phyloP scores from a whole-genome alignment of 2,797 vertebrate species.

The Sebastiscus tertius region DNA sequence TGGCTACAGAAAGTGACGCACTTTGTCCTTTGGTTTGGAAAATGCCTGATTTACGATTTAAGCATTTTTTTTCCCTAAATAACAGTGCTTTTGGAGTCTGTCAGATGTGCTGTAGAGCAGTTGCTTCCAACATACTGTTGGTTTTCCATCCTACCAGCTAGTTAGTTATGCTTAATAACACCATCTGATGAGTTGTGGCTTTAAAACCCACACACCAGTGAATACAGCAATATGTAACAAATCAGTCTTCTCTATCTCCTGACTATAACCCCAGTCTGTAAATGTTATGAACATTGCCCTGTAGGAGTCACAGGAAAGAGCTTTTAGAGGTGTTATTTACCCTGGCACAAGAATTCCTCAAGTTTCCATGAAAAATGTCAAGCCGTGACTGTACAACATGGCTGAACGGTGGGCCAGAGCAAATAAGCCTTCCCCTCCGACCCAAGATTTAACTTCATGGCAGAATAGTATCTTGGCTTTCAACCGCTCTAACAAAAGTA shows the following conservation, averaged over 20 bases:
- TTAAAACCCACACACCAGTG: not conserved
- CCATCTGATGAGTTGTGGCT: conserved; percentile 7
- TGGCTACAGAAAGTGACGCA: conserved; percentile 67
- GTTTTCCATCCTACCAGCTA: conserved; percentile 53
- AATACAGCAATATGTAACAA: not conserved
- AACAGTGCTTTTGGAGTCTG: conserved; percentile 36
- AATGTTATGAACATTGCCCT: conserved; percentile 30
- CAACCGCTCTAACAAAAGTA: conserved; percentile 41
- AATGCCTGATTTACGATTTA: conserved; percentile 59
- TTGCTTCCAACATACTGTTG: conserved; percentile 6
- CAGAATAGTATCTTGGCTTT: conserved; percentile 64
- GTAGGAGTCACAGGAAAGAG: conserved; percentile 60
- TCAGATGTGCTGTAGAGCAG: conserved; percentile 42
- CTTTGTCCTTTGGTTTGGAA: conserved; percentile 61
- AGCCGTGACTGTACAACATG: conserved; percentile 52
- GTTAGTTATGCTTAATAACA: conserved; percentile 38
- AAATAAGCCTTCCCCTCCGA: conserved; percentile 66
- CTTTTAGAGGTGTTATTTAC: conserved; percentile 75
- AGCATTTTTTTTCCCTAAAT: conserved; percentile 55
- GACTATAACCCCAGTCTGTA: conserved; percentile 21
- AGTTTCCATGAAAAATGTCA: conserved; percentile 71
- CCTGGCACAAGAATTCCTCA: conserved; percentile 61
- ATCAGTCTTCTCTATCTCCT: conserved; percentile 33
- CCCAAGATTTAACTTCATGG: conserved; percentile 64
- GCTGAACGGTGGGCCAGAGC: conserved; percentile 64